Percentiles rank a stretch among this genome's conserved stretches.
phyloP scores from a whole-genome alignment of 53 echinoderm and acorn worm genomes.

The Glandiceps talaboti region DNA sequence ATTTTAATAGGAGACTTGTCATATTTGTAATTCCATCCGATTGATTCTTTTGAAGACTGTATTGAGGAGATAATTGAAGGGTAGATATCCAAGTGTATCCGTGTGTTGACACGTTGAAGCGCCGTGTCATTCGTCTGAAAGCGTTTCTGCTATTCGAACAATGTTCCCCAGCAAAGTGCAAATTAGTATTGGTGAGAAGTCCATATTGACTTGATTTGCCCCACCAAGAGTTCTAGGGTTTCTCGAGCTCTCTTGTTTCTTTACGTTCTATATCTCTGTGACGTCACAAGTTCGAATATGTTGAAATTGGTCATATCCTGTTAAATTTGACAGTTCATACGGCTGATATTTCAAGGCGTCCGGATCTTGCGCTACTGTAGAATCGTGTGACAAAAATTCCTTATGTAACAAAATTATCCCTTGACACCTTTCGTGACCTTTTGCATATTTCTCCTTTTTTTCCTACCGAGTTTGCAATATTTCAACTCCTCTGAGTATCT shows the following conservation, averaged over 20 bases:
- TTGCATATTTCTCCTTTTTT: background rate
- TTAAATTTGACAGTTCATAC: too few species aligned
- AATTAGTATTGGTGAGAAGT: background rate
- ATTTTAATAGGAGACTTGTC: too few species aligned
- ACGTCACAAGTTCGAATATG: too few species aligned
- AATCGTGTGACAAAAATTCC: too few species aligned
- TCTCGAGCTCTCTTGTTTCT: background rate
- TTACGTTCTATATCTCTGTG: background rate
- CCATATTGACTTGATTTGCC: background rate
- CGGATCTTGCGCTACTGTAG: too few species aligned
- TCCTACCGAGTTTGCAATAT: background rate
- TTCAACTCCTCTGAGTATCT: background rate
- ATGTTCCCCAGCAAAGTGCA: slow-evolving; percentile 1
- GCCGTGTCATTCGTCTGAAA: background rate
- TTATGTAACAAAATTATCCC: too few species aligned
- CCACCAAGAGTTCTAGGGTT: background rate
- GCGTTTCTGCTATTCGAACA: background rate
- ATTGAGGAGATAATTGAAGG: too few species aligned
- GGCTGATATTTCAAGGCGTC: too few species aligned
- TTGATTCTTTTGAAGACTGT: too few species aligned
- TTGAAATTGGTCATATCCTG: too few species aligned
- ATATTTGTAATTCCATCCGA: too few species aligned
- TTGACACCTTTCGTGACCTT: too few species aligned
- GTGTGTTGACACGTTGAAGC: background rate
- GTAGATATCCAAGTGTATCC: background rate